These are phyloP conservation scores for Campodea augens DNA, from an alignment of 1,140 invertebrate genomes.

Conservation along the genomic window DNA sequence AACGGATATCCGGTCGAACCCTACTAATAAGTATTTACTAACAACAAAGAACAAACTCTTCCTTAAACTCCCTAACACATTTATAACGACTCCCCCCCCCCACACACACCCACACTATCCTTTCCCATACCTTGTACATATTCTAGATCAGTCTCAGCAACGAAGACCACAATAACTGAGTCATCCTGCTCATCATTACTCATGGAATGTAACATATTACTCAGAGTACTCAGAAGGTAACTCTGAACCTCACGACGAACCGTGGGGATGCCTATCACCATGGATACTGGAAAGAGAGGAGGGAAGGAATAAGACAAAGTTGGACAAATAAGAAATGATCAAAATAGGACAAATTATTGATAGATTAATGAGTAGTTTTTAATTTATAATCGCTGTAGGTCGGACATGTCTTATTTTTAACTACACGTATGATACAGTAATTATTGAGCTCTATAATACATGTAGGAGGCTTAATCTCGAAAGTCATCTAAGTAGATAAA, in stretches of 20 bases:
- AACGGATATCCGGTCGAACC: too few relatives aligned
- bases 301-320: conserved; percentile 4
- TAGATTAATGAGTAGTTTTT: background rate
- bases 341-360: background rate
- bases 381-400: conserved; percentile 6
- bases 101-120: too few relatives aligned
- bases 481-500: too few relatives aligned
- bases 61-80: too few relatives aligned
- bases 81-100: too few relatives aligned
- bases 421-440: too few relatives aligned
- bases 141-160: conserved; percentile 45
- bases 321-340: background rate
- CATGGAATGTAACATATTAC: conserved; percentile 68
- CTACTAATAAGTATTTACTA: too few relatives aligned
- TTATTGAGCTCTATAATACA: too few relatives aligned
- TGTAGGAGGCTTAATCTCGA: too few relatives aligned
- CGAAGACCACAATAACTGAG: conserved; percentile 70
- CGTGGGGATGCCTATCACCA: conserved; percentile 75
- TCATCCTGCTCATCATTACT: conserved; percentile 51
- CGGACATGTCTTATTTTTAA: too few relatives aligned
- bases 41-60: too few relatives aligned
- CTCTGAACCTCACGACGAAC: conserved; percentile 73
- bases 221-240: conserved; percentile 71
- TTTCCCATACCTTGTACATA: conserved; percentile 22
- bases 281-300: conserved; percentile 32